Percentiles rank a stretch among this genome's conserved stretches.
Conservation (phyloP, 2,113 vertebrate species). For the Xerus inauris region DNA sequence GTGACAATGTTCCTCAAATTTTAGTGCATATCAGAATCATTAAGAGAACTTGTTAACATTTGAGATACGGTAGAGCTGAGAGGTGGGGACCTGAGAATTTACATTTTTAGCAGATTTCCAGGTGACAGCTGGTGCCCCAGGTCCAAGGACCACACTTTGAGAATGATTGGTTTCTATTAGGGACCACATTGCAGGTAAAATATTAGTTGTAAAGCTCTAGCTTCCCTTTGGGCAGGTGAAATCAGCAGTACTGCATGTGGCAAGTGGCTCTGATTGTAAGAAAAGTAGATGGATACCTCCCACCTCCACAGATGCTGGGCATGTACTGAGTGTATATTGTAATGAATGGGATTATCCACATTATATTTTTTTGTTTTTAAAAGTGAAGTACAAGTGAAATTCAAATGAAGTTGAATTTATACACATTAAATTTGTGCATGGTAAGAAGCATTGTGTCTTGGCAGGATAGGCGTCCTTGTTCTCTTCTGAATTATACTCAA, state of each 20-base stretch:
- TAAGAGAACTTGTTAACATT: neutral
- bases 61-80: neutral
- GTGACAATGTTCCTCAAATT: neutral
- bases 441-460: neutral
- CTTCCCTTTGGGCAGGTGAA: neutral
- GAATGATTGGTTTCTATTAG: neutral
- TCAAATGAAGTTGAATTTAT: neutral
- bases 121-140: neutral
- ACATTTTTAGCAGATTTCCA: neutral
- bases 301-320: neutral
- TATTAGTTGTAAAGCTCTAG: neutral
- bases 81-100: neutral
- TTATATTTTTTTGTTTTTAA: neutral
- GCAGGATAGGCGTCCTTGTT: neutral
- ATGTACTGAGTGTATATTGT: neutral
- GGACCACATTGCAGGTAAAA: neutral
- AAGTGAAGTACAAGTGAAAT: neutral
- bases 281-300: neutral
- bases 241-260: neutral
- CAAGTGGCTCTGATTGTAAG: neutral
- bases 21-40: neutral
- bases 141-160: neutral
- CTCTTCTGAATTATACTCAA: neutral
- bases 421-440: neutral
- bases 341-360: neutral